Conservation (phyloP, 2,113 vertebrate genomes). For the Oxyura jamaicensis region DNA sequence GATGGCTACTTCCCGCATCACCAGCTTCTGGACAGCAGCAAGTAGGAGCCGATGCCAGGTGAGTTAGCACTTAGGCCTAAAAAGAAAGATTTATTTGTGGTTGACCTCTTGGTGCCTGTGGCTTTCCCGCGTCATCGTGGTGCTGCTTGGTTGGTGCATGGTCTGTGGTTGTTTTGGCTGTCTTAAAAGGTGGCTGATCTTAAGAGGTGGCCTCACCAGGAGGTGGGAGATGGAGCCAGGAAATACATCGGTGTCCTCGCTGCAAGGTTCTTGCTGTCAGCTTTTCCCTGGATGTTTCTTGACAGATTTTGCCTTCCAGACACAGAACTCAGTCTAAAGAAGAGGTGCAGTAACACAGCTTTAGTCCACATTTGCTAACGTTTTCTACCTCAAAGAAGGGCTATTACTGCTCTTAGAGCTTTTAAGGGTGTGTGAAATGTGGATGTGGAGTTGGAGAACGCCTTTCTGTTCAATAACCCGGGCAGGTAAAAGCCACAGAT, state of each 20-base stretch:
- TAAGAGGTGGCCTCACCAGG: background rate
- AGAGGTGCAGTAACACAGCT: background rate
- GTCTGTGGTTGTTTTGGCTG: background rate
- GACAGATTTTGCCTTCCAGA: background rate
- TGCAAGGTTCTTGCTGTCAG: background rate
- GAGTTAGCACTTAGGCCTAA: background rate
- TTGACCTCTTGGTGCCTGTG: background rate
- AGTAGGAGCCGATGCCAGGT: background rate
- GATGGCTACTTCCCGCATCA: background rate
- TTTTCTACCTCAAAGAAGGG: background rate
- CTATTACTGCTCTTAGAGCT: background rate
- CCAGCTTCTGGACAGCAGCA: background rate
- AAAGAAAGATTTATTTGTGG: background rate
- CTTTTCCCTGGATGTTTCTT: background rate
- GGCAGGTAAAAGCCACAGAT: background rate
- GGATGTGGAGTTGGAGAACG: background rate
- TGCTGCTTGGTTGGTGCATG: background rate
- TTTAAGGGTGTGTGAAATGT: background rate
- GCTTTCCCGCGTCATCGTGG: background rate
- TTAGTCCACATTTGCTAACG: background rate
- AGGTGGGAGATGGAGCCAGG: background rate
- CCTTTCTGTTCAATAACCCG: rapidly evolving
- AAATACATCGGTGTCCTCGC: background rate
- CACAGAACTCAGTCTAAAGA: background rate
- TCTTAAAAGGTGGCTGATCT: background rate